Conservation (phyloP, 2,797 vertebrate genomes). For the Oreochromis mossambicus region DNA sequence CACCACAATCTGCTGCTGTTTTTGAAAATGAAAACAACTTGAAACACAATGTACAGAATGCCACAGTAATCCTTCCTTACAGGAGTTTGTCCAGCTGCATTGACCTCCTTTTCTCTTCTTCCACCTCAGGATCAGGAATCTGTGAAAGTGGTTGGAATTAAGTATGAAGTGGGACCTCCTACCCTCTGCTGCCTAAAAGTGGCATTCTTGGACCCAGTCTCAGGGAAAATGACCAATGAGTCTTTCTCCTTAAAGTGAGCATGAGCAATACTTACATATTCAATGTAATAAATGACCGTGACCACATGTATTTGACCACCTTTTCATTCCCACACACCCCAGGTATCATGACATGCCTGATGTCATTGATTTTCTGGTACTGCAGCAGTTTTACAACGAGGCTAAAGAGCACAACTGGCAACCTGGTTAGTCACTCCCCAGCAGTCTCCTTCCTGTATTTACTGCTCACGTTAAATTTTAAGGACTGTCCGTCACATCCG, state of each 20-base stretch:
- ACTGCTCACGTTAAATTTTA: neutral
- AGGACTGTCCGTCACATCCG: neutral
- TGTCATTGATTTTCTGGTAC: slow-evolving; percentile 97
- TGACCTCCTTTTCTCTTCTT: neutral
- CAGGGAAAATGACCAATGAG: slow-evolving; percentile 96
- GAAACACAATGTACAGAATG: neutral
- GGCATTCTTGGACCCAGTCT: slow-evolving; percentile 92
- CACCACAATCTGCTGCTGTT: neutral
- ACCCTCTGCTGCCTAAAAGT: slow-evolving; percentile 97
- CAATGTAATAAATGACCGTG: neutral
- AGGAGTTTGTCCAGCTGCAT: neutral
- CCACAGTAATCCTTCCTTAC: neutral
- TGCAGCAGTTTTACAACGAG: slow-evolving; percentile 97
- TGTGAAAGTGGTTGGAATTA: slow-evolving; percentile 96
- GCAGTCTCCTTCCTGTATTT: neutral
- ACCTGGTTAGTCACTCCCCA: slow-evolving; percentile 75
- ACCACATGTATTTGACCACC: neutral
- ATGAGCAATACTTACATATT: neutral
- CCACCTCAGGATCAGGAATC: slow-evolving; percentile 91
- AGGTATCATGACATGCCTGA: slow-evolving; percentile 99
- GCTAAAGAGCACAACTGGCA: slow-evolving; percentile 97
- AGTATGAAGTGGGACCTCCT: slow-evolving; percentile 94
- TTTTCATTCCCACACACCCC: neutral
- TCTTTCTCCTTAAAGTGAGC: slow-evolving; percentile 97
- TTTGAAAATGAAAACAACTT: neutral